These are phyloP conservation scores for Ciconia maguari DNA, from an alignment of 2,113 vertebrate species.

Conservation along the genomic window DNA sequence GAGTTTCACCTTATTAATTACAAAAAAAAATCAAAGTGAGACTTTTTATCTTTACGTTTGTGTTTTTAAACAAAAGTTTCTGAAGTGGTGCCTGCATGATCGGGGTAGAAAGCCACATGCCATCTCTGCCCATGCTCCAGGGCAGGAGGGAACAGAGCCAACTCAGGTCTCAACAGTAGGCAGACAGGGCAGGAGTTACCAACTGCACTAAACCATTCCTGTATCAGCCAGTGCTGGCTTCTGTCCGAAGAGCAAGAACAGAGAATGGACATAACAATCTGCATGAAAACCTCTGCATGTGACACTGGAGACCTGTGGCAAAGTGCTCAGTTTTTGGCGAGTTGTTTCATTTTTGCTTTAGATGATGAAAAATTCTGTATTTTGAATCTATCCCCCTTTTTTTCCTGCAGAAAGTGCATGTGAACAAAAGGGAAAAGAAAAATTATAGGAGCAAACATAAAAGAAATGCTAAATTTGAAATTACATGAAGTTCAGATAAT, in stretches of 20 bases:
- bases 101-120: not conserved
- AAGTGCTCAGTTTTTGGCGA: not conserved
- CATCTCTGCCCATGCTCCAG: not conserved
- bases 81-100: not conserved
- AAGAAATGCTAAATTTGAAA: conserved; percentile 43
- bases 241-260: not conserved
- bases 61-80: not conserved
- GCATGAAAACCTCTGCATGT: not conserved
- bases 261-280: not conserved
- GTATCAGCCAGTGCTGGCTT: not conserved
- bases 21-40: not conserved
- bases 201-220: not conserved
- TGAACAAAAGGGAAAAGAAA: conserved; percentile 7
- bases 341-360: not conserved
- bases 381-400: not conserved
- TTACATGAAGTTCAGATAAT: conserved; percentile 46
- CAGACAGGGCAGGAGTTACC: not conserved
- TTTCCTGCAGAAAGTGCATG: not conserved
- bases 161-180: not conserved
- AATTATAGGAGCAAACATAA: not conserved
- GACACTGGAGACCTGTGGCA: not conserved
- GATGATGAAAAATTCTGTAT: not conserved
- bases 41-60: not conserved
- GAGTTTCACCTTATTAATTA: not conserved
- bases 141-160: not conserved